Percentiles rank a stretch among this genome's conserved stretches.
These are phyloP conservation scores for Natrix natrix DNA, from an alignment of 2,797 vertebrate species.

Conservation along the genomic window DNA sequence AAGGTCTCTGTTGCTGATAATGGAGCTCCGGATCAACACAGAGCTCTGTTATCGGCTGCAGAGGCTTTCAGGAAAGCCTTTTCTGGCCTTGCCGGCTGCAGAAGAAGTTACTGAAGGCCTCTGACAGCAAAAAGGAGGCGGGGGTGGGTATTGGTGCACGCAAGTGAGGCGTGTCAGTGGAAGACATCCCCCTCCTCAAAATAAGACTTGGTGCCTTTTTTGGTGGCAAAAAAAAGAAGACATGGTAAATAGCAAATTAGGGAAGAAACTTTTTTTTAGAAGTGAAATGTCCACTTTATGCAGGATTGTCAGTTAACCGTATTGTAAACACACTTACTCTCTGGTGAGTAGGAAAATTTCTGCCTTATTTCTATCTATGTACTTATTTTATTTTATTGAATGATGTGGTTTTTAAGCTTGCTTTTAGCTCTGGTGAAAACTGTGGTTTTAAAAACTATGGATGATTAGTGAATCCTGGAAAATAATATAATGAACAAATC, in stretches of 20 bases:
- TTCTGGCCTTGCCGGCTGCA: too few relatives aligned
- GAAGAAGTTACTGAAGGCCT: too few relatives aligned
- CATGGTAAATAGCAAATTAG: neutral
- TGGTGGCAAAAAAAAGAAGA: too few relatives aligned
- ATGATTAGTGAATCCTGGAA: neutral
- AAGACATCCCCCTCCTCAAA: too few relatives aligned
- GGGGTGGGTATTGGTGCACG: too few relatives aligned
- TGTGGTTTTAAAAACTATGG: neutral
- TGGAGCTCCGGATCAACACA: too few relatives aligned
- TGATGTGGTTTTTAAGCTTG: neutral
- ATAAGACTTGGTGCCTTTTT: too few relatives aligned
- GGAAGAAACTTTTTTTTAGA: neutral
- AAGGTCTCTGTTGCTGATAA: too few relatives aligned
- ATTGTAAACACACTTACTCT: conserved; percentile 35
- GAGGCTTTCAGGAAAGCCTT: too few relatives aligned
- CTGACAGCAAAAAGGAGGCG: too few relatives aligned
- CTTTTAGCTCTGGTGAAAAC: neutral
- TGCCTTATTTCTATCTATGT: neutral
- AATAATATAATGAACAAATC: neutral
- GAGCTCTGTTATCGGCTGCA: too few relatives aligned
- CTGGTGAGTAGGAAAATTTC: conserved; percentile 32
- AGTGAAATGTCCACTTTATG: neutral
- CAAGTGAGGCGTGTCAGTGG: too few relatives aligned
- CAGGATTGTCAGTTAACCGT: neutral
- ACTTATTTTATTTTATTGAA: neutral